A percentile compares a stretch with the other conserved stretches of the same genome.
These are phyloP conservation scores for Trichogramma pretiosum DNA, from an alignment of 1,140 invertebrate genomes.

Conservation along the genomic window DNA sequence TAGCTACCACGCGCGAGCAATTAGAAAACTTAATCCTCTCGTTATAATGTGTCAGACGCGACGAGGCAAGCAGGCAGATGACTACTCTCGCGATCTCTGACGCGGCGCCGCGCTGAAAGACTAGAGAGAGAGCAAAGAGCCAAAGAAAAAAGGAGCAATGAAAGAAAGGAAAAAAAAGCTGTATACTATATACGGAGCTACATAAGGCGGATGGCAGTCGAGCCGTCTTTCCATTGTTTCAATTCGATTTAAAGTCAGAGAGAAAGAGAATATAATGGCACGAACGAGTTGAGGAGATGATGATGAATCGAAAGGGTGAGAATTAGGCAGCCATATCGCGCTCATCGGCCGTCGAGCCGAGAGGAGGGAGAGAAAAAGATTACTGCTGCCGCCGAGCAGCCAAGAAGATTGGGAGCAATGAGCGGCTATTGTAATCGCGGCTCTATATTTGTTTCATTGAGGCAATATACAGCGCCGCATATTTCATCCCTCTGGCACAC, in stretches of 20 bases:
- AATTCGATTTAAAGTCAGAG: slow-evolving; percentile 40
- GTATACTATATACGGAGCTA: too few relatives aligned
- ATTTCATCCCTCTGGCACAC: slow-evolving; percentile 43
- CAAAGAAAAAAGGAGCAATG: too few relatives aligned
- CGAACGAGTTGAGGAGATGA: neutral
- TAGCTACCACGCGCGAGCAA: slow-evolving; percentile 19
- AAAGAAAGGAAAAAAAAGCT: too few relatives aligned
- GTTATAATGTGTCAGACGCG: slow-evolving; percentile 27
- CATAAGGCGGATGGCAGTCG: too few relatives aligned
- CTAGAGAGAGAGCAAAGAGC: too few relatives aligned
- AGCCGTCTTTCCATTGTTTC: slow-evolving; percentile 42
- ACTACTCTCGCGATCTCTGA: slow-evolving; percentile 15
- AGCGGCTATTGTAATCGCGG: slow-evolving; percentile 1
- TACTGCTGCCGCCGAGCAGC: too few relatives aligned
- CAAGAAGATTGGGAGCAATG: slow-evolving; percentile 7
- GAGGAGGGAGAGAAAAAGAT: neutral
- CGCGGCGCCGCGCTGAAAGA: neutral
- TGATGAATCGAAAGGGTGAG: slow-evolving; percentile 9
- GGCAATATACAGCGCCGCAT: slow-evolving; percentile 36
- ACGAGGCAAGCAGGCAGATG: too few relatives aligned
- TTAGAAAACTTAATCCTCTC: slow-evolving; percentile 28
- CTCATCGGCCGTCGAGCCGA: neutral
- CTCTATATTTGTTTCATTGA: slow-evolving; percentile 15
- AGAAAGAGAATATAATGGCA: too few relatives aligned
- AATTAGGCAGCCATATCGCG: slow-evolving; percentile 9